phyloP scores from a whole-genome alignment of 2,888 invertebrate genomes.

The Gortyna flavago region DNA sequence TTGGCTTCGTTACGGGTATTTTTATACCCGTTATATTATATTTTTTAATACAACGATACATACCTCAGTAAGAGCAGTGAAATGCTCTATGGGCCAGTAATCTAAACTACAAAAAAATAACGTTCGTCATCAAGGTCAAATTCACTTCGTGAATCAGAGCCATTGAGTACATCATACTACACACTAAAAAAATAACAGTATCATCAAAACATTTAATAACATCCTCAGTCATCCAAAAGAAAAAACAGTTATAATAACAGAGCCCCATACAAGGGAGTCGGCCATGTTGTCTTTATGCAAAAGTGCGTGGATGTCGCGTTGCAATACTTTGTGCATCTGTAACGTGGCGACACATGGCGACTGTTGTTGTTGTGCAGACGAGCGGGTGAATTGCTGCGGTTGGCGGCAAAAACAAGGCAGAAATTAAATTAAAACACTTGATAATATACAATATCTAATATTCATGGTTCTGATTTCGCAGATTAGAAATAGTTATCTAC shows the following conservation, averaged over 20 bases:
- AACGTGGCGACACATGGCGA: conserved; percentile 75
- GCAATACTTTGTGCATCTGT: conserved; percentile 80
- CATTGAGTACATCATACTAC: neutral
- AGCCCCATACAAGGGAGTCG: conserved; percentile 49
- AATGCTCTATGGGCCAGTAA: neutral
- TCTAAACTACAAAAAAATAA: neutral
- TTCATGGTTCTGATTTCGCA: no score
- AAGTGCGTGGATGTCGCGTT: conserved; percentile 76
- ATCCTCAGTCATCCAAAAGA: conserved; percentile 18
- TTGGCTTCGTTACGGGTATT: no score
- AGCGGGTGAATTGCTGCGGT: conserved; percentile 66
- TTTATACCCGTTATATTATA: no score
- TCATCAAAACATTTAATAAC: conserved; percentile 19
- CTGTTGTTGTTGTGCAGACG: conserved; percentile 67
- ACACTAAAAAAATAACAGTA: conserved; percentile 6
- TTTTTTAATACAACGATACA: neutral
- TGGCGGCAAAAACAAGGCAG: neutral
- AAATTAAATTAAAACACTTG: no score
- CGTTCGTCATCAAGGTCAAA: neutral
- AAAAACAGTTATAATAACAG: conserved; percentile 41
- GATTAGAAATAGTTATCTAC: no score
- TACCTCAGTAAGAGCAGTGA: neutral
- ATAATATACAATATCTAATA: no score
- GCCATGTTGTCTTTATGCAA: conserved; percentile 74
- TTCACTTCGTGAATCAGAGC: neutral